Evolutionary conservation across 1,140 invertebrate genomes (phyloP).

Genomic region (Anadara kagoshimensis): DNA sequence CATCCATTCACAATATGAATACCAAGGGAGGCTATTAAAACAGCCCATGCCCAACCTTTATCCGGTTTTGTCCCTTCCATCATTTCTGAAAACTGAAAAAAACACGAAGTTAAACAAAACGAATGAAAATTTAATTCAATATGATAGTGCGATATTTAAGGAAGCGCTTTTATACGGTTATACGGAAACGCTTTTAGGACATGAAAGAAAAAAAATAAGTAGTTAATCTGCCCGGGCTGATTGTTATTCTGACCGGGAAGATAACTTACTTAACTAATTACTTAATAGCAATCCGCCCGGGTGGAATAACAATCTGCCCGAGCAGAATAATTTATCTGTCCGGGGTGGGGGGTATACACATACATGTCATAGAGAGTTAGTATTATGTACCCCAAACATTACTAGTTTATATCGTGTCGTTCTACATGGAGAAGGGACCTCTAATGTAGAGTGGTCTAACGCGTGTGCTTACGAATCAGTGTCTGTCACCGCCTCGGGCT

Average conservation of each 20-base stretch:
- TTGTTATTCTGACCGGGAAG: not conserved
- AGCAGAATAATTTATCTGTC: no score
- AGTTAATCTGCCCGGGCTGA: not conserved
- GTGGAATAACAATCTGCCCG: no score
- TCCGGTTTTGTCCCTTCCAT: constrained; percentile 25
- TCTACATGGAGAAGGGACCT: no score
- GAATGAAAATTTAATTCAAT: not conserved
- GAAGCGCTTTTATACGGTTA: not conserved
- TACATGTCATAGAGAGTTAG: no score
- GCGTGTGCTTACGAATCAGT: no score
- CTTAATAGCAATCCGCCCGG: not conserved
- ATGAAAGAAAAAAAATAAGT: not conserved
- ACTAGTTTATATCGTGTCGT: no score
- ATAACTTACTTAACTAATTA: not conserved
- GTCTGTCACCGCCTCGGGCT: no score
- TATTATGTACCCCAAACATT: no score
- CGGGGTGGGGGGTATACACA: no score
- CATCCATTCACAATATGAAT: constrained; percentile 25
- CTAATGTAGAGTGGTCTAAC: no score
- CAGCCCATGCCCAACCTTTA: constrained; percentile 38
- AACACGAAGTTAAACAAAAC: not conserved
- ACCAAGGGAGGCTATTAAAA: constrained; percentile 25
- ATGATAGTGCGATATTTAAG: not conserved
- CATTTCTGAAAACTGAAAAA: not conserved
- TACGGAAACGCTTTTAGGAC: not conserved